Evolutionary conservation across 1,140 invertebrate genomes (phyloP).

Genomic region (Aphaenogaster ashmeadi): DNA sequence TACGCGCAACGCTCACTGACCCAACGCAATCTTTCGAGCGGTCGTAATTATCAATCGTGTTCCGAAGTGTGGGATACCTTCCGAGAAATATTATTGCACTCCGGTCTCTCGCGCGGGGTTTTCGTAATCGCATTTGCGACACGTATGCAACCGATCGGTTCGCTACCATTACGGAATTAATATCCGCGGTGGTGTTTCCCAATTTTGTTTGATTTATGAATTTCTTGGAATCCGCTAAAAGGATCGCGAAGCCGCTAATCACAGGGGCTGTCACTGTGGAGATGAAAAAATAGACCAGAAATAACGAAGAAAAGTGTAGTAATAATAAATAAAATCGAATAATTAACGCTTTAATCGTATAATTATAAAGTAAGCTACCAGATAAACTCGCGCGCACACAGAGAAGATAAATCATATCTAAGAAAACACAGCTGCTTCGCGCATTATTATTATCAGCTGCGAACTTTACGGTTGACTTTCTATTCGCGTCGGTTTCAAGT

Average conservation of each 20-base stretch:
- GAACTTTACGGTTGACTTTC: conserved; percentile 15
- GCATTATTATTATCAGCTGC: conserved; percentile 1
- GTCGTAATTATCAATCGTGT: conserved; percentile 54
- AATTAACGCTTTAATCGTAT: conserved; percentile 21
- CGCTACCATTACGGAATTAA: conserved; percentile 23
- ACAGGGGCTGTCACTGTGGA: not conserved
- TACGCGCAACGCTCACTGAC: conserved; percentile 40
- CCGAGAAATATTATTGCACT: conserved; percentile 61
- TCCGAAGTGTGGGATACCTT: conserved; percentile 62
- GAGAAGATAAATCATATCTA: conserved; percentile 22
- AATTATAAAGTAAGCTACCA: conserved; percentile 25
- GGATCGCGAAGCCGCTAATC: not conserved
- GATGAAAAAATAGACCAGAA: not conserved
- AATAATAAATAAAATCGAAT: conserved; percentile 19
- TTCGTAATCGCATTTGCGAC: conserved; percentile 56
- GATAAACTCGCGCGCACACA: conserved; percentile 13
- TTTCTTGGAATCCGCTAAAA: not conserved
- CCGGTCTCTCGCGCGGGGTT: conserved; percentile 24
- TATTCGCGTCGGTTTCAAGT: not conserved
- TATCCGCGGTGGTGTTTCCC: conserved; percentile 18
- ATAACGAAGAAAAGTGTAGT: not conserved
- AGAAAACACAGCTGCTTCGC: conserved; percentile 2
- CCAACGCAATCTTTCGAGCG: conserved; percentile 58
- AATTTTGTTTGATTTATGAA: conserved; percentile 23
- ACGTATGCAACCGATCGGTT: conserved; percentile 38